Percentiles rank a stretch among this genome's conserved stretches.
Conservation (phyloP, 2,113 vertebrate genomes). For the Hemicordylus capensis region DNA sequence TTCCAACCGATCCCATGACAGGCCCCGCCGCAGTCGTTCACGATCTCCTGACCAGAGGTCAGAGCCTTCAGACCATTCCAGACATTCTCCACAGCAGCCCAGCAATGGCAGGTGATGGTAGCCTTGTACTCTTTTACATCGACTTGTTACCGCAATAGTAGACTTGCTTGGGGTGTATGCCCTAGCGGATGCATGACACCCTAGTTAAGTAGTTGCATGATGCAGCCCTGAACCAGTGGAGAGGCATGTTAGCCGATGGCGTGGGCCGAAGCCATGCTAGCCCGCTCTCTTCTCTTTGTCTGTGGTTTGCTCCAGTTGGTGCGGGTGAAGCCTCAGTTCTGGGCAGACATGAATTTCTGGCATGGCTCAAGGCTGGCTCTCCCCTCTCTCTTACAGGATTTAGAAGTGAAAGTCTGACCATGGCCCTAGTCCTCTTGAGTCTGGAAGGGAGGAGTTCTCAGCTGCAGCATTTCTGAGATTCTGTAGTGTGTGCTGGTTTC, state of each 20-base stretch:
- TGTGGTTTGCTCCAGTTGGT: neutral
- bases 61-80: constrained; percentile 95
- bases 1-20: constrained; percentile 95
- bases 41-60: constrained; percentile 95
- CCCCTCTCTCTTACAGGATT: neutral
- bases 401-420: neutral
- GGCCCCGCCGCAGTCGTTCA: constrained; percentile 90
- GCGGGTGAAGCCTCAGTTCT: too few species aligned
- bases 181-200: neutral
- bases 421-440: neutral
- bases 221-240: neutral
- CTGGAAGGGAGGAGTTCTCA: neutral
- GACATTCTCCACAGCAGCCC: constrained; percentile 94
- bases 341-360: neutral
- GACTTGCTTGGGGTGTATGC: constrained; percentile 32
- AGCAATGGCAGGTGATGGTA: constrained; percentile 92
- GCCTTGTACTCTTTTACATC: constrained; percentile 55
- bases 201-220: fast-evolving
- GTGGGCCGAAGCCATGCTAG: too few species aligned
- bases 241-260: too few species aligned
- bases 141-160: constrained; percentile 12
- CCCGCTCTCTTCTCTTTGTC: too few species aligned
- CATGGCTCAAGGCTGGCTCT: neutral
- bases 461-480: neutral
- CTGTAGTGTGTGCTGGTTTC: neutral